Evolutionary conservation across 2,113 vertebrate genomes (phyloP).

Genomic region (Aptenodytes patagonicus): DNA sequence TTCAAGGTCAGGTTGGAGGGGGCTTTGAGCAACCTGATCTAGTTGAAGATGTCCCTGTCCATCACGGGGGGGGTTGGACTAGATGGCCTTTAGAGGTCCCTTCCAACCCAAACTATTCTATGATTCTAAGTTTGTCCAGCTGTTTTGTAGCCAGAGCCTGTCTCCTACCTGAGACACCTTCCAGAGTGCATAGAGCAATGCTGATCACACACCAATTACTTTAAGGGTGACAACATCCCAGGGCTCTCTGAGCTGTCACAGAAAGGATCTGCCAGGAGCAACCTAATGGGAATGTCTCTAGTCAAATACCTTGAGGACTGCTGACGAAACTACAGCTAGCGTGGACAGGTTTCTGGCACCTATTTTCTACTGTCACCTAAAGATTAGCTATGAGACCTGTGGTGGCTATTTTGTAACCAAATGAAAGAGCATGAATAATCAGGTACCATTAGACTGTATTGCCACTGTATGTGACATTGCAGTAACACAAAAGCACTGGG

Average conservation of each 20-base stretch:
- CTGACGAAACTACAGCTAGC: not conserved
- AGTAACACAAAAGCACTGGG: not conserved
- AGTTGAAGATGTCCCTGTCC: fast-evolving
- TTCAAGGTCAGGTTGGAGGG: not conserved
- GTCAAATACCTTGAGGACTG: not conserved
- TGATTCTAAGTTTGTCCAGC: not conserved
- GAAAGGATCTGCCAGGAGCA: not conserved
- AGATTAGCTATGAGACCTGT: not conserved
- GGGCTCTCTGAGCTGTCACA: not conserved
- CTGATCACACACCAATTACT: not conserved
- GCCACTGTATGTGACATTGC: not conserved
- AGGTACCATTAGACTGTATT: not conserved
- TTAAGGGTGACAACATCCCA: not conserved
- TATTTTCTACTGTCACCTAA: not conserved
- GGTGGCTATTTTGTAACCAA: not conserved
- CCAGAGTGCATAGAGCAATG: not conserved
- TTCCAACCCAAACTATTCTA: not conserved
- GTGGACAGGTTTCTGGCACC: not conserved
- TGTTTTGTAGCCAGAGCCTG: not conserved
- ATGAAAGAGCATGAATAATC: not conserved
- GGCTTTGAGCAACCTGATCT: not conserved
- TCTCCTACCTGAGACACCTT: not conserved
- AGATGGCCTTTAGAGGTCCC: not conserved
- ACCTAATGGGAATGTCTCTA: not conserved
- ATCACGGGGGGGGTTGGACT: fast-evolving